phyloP scores from a whole-genome alignment of 1,140 invertebrate genomes.

The Microplitis mediator region DNA sequence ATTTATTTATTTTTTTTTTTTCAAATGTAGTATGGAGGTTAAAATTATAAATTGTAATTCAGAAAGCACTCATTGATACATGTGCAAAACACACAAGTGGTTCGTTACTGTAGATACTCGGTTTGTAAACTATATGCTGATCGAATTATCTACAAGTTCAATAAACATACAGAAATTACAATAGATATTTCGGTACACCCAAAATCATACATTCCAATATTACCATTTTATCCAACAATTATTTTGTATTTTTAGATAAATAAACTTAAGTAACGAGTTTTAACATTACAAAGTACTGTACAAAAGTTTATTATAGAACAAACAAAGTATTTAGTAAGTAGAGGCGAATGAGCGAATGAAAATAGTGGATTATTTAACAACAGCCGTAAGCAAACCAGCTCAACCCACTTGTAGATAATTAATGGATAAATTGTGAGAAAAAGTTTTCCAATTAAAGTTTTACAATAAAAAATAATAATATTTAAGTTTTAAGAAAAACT shows the following conservation, averaged over 20 bases:
- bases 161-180: neutral
- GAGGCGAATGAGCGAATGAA: neutral
- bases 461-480: neutral
- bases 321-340: neutral
- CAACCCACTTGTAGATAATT: slow-evolving; percentile 32
- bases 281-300: too few species aligned
- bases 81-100: neutral
- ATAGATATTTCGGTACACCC: neutral
- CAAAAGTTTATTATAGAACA: neutral
- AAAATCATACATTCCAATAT: neutral
- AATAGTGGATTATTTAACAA: slow-evolving; percentile 3
- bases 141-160: slow-evolving; percentile 6
- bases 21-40: neutral
- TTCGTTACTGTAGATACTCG: slow-evolving; percentile 9
- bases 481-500: too few species aligned
- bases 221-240: too few species aligned
- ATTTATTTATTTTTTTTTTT: too few species aligned
- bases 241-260: too few species aligned
- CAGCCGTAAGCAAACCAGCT: neutral
- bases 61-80: neutral
- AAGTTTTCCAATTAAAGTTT: slow-evolving; percentile 57
- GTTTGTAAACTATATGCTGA: neutral
- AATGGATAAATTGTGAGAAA: slow-evolving; percentile 48
- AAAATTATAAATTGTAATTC: neutral
- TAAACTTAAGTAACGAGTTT: too few species aligned